These are phyloP conservation scores for Melanophora roralis DNA, from an alignment of 2,888 invertebrate species.

Conservation along the genomic window DNA sequence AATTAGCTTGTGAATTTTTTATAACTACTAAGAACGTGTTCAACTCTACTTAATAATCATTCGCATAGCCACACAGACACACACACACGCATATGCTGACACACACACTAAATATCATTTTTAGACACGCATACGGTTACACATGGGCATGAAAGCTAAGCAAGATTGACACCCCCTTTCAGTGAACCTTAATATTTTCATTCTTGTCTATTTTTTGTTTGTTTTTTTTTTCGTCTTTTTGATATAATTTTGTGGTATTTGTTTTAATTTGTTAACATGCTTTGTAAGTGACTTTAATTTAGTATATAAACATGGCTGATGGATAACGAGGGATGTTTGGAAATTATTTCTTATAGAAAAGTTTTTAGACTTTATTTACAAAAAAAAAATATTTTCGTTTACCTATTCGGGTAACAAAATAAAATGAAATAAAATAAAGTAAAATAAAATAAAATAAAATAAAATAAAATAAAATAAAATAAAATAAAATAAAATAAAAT, in stretches of 20 bases:
- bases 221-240: too few relatives aligned
- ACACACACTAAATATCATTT: too few relatives aligned
- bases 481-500: too few relatives aligned
- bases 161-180: neutral
- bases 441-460: too few relatives aligned
- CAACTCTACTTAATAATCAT: too few relatives aligned
- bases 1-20: slow-evolving; percentile 58
- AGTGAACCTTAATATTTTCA: neutral
- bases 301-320: neutral
- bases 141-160: slow-evolving; percentile 28
- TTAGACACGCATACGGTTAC: neutral
- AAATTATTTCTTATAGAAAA: too few relatives aligned
- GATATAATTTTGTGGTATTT: slow-evolving; percentile 6
- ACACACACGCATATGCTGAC: neutral
- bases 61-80: neutral
- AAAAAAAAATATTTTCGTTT: too few relatives aligned
- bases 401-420: too few relatives aligned
- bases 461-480: too few relatives aligned
- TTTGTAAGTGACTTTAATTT: neutral
- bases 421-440: too few relatives aligned
- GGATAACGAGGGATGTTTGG: neutral
- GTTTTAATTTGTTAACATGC: slow-evolving; percentile 1
- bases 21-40: neutral
- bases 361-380: too few relatives aligned
- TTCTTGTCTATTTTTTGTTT: slow-evolving; percentile 16